Conservation (phyloP, 2,797 vertebrate genomes). For the Spheniscus humboldti region DNA sequence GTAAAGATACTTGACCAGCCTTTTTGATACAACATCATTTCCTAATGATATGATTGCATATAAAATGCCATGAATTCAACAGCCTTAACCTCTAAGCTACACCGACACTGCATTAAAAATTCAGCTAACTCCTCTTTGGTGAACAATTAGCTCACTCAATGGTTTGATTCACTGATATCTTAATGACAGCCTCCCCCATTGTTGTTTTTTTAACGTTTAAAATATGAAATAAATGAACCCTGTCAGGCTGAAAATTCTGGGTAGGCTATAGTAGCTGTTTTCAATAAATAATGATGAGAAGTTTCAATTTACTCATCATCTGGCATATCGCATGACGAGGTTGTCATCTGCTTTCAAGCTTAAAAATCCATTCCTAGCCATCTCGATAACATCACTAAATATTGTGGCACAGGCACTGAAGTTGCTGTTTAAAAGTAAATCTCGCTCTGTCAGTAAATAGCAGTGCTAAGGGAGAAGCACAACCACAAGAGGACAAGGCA, state of each 20-base stretch:
- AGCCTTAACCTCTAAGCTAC: background rate
- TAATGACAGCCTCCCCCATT: constrained; percentile 70
- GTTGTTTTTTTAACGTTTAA: constrained; percentile 68
- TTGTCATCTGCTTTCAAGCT: constrained; percentile 61
- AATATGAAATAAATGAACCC: constrained; percentile 68
- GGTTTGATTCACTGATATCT: constrained; percentile 71
- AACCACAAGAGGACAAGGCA: background rate
- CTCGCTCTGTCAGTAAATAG: rapidly evolving
- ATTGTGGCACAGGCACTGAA: background rate
- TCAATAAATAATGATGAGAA: constrained; percentile 73
- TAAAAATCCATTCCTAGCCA: constrained; percentile 47
- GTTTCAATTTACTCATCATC: constrained; percentile 69
- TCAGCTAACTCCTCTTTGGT: constrained; percentile 42
- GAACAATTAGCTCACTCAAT: constrained; percentile 69
- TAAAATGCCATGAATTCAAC: background rate
- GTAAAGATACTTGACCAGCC: background rate
- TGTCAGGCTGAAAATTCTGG: constrained; percentile 59
- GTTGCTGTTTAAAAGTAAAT: background rate
- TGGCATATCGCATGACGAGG: constrained; percentile 37
- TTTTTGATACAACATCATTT: background rate
- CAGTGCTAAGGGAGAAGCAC: background rate
- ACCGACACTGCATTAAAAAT: constrained; percentile 51
- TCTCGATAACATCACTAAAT: constrained; percentile 9
- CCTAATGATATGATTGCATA: background rate
- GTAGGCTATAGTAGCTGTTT: constrained; percentile 55